These are phyloP conservation scores for Limnephilus marmoratus DNA, from an alignment of 2,888 invertebrate genomes.

Conservation along the genomic window DNA sequence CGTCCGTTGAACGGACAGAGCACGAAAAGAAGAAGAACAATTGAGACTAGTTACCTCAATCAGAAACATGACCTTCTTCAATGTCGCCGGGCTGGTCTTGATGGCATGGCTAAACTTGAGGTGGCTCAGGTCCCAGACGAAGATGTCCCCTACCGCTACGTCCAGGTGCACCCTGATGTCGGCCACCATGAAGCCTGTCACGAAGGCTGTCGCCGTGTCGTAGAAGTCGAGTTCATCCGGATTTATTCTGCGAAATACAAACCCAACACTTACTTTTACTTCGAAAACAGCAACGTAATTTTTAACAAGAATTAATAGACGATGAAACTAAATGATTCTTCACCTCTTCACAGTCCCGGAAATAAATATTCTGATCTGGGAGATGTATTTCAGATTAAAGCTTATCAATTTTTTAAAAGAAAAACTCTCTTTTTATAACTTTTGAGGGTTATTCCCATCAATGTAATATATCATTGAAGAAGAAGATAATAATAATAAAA, in stretches of 20 bases:
- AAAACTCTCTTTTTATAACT: too few relatives aligned
- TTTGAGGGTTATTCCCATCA: too few relatives aligned
- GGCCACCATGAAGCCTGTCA: slow-evolving; percentile 66
- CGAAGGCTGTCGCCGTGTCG: slow-evolving; percentile 62
- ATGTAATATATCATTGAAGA: too few relatives aligned
- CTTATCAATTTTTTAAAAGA: too few relatives aligned
- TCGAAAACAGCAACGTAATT: slow-evolving; percentile 9
- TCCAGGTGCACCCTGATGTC: slow-evolving; percentile 69
- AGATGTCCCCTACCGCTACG: slow-evolving; percentile 66
- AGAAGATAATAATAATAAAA: too few relatives aligned
- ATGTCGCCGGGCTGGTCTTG: slow-evolving; percentile 67
- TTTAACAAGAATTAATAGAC: neutral
- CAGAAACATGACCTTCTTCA: slow-evolving; percentile 67
- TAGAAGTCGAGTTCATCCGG: slow-evolving; percentile 63
- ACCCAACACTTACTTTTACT: neutral
- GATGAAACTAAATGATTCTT: too few relatives aligned
- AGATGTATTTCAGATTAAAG: too few relatives aligned
- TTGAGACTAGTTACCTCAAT: slow-evolving; percentile 67
- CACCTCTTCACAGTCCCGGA: too few relatives aligned
- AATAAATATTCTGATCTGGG: too few relatives aligned
- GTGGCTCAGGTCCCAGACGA: slow-evolving; percentile 68
- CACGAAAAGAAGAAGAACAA: too few relatives aligned
- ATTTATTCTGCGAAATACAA: slow-evolving; percentile 62
- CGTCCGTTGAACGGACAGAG: too few relatives aligned
- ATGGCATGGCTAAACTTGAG: slow-evolving; percentile 67